phyloP scores from a whole-genome alignment of 2,888 invertebrate species.

The Cordilura impudica region DNA sequence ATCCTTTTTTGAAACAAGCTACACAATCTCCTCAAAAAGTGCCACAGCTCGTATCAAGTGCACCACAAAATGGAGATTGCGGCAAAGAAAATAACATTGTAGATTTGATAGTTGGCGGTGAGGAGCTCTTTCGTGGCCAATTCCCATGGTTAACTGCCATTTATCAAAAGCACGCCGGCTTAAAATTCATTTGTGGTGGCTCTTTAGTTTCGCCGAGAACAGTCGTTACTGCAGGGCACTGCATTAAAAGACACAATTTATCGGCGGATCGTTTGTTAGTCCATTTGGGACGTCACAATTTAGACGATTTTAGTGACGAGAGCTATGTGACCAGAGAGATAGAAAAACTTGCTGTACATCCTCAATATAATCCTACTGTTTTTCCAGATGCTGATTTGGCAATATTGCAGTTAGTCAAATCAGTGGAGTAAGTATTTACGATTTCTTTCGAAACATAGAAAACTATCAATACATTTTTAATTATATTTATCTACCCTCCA shows the following conservation, averaged over 20 bases:
- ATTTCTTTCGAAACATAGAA: no score
- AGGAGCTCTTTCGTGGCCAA: constrained; percentile 77
- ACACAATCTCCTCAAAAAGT: no score
- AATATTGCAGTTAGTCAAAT: constrained; percentile 75
- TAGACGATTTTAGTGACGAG: constrained; percentile 67
- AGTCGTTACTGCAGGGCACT: constrained; percentile 79
- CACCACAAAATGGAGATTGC: constrained; percentile 59
- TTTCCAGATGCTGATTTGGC: constrained; percentile 79
- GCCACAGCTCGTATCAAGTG: no score
- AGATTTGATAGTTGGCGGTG: constrained; percentile 67
- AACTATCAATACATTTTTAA: no score
- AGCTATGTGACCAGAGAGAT: constrained; percentile 64
- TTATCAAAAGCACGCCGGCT: constrained; percentile 77
- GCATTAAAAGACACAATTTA: constrained; percentile 70
- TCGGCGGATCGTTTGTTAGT: constrained; percentile 68
- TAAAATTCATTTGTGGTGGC: constrained; percentile 75
- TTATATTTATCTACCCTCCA: no score
- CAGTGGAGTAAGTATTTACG: constrained; percentile 70
- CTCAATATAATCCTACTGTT: constrained; percentile 74
- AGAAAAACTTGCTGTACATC: constrained; percentile 73
- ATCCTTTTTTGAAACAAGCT: no score
- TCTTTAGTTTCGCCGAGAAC: constrained; percentile 72
- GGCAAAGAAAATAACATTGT: constrained; percentile 66
- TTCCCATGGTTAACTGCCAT: constrained; percentile 85
- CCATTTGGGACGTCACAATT: constrained; percentile 78